phyloP scores from a whole-genome alignment of 2,113 vertebrate genomes.

The Puffinus mauretanicus region DNA sequence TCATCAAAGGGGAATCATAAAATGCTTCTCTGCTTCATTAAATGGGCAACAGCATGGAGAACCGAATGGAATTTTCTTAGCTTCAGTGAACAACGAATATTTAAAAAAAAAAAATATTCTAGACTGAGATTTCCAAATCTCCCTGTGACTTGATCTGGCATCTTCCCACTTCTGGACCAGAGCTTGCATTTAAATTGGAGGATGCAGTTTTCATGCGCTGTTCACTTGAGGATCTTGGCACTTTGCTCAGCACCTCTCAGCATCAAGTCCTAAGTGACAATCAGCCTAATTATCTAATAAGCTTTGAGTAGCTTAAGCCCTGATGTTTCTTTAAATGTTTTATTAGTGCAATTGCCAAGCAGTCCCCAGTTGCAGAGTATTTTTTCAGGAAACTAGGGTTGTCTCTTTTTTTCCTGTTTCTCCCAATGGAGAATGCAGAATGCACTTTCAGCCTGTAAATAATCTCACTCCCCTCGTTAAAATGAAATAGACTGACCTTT shows the following conservation, averaged over 20 bases:
- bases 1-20: conserved; percentile 29
- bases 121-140: background rate
- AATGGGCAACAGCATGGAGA: background rate
- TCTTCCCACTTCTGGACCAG: background rate
- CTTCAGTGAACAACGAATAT: background rate
- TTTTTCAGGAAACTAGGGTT: background rate
- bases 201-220: background rate
- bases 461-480: background rate
- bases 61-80: conserved; percentile 23
- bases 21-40: conserved; percentile 37
- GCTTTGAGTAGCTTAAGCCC: background rate
- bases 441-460: background rate
- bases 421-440: background rate
- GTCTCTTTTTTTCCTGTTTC: background rate
- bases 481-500: background rate
- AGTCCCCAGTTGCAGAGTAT: background rate
- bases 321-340: background rate
- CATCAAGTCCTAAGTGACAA: background rate
- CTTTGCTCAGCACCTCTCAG: background rate
- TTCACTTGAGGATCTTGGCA: background rate
- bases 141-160: background rate
- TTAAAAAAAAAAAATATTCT: background rate
- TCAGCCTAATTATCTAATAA: background rate
- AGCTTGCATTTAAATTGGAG: background rate
- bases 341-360: background rate